Evolutionary conservation across 1,140 invertebrate genomes (phyloP).

Genomic region (Zaprionus davidi): DNA sequence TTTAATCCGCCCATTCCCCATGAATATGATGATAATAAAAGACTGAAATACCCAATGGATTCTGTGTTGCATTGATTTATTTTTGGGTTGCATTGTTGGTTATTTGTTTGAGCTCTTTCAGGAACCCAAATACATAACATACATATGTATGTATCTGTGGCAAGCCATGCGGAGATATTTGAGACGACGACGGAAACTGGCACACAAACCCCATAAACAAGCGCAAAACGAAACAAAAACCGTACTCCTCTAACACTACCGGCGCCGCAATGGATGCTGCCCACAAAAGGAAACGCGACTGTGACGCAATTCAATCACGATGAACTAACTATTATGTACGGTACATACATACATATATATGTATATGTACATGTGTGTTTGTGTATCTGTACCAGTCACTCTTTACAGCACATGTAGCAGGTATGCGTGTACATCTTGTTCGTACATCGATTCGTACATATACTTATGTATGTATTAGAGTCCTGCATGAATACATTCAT

Average conservation of each 20-base stretch:
- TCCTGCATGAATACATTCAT: no score
- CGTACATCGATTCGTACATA: conserved; percentile 10
- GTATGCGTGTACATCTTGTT: conserved; percentile 7
- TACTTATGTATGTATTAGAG: neutral
- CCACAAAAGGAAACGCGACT: conserved; percentile 45
- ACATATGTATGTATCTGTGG: neutral
- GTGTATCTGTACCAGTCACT: neutral
- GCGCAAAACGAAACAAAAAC: conserved; percentile 21
- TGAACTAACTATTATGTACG: conserved; percentile 20
- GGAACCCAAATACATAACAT: conserved; percentile 17
- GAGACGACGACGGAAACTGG: conserved; percentile 52
- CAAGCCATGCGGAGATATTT: conserved; percentile 10
- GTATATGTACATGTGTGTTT: conserved; percentile 1
- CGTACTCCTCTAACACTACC: conserved; percentile 29
- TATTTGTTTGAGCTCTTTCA: neutral
- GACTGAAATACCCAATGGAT: neutral
- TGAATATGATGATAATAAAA: neutral
- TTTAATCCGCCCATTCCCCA: neutral
- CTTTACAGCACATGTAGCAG: neutral
- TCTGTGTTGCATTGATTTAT: conserved; percentile 6
- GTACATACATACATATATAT: neutral
- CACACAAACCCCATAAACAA: conserved; percentile 56
- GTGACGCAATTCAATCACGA: conserved; percentile 50
- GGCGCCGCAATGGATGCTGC: conserved; percentile 35
- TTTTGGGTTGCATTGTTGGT: neutral